These are phyloP conservation scores for Dendropsophus ebraccatus DNA, from an alignment of 2,113 vertebrate species.

Conservation along the genomic window DNA sequence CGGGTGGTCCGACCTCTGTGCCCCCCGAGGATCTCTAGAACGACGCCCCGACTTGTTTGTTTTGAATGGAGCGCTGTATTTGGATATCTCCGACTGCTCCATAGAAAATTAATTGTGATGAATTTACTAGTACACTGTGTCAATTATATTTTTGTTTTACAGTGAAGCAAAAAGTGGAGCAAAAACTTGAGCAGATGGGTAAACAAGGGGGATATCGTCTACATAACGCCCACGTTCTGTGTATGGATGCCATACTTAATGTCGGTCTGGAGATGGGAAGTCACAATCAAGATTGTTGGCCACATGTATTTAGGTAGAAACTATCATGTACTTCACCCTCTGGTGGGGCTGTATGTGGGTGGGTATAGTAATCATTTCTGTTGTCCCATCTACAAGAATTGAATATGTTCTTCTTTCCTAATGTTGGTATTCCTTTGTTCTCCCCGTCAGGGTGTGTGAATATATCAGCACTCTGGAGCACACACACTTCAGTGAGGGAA, in stretches of 20 bases:
- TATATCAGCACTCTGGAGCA: conserved; percentile 95
- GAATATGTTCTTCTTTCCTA: neutral
- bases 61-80: no score
- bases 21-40: no score
- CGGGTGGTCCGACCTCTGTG: no score
- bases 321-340: neutral
- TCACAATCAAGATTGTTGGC: conserved; percentile 91
- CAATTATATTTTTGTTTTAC: conserved; percentile 42
- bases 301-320: conserved; percentile 85
- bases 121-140: neutral
- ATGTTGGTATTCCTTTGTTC: neutral
- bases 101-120: no score
- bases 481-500: conserved; percentile 89
- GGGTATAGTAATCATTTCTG: neutral
- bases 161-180: conserved; percentile 88
- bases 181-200: conserved; percentile 88
- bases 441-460: conserved; percentile 84
- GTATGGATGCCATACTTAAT: conserved; percentile 91
- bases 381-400: neutral
- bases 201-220: conserved; percentile 82
- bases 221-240: conserved; percentile 87
- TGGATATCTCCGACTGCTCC: no score
- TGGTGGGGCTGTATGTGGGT: neutral
- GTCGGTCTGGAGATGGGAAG: conserved; percentile 92
- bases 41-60: no score